phyloP scores from a whole-genome alignment of 2,113 vertebrate genomes.

The Hippoglossus stenolepis region DNA sequence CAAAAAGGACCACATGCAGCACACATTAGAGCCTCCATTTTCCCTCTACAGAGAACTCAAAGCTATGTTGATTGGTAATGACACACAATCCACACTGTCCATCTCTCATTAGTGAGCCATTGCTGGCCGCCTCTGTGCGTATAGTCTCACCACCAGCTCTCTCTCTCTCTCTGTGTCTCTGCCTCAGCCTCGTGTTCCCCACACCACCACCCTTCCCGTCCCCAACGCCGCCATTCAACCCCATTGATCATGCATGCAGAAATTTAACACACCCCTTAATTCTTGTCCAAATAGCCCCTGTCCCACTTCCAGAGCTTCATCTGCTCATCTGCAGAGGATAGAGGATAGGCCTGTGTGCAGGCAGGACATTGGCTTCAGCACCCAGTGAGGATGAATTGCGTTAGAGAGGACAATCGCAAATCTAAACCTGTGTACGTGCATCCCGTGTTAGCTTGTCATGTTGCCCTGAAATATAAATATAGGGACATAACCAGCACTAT shows the following conservation, averaged over 20 bases:
- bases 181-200: conserved; percentile 17
- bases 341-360: conserved; percentile 39
- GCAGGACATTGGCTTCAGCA: conserved; percentile 40
- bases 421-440: conserved; percentile 36
- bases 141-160: conserved; percentile 38
- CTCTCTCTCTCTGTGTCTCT: conserved; percentile 44
- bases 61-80: conserved; percentile 77
- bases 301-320: conserved; percentile 73
- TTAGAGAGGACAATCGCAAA: conserved; percentile 35
- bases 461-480: conserved; percentile 8
- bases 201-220: conserved; percentile 1
- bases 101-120: conserved; percentile 75
- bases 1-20: conserved; percentile 73
- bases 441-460: conserved; percentile 2
- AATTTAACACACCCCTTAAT: conserved; percentile 82
- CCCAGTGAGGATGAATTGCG: conserved; percentile 18
- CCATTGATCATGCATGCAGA: conserved; percentile 87
- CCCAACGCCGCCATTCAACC: conserved; percentile 69
- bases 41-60: conserved; percentile 63
- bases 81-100: conserved; percentile 72
- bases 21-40: conserved; percentile 59
- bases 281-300: conserved; percentile 78
- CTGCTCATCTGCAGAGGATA: conserved; percentile 56
- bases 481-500: background rate
- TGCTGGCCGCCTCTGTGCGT: conserved; percentile 50